Conservation (phyloP, 2,113 vertebrate species). For the Bubo bubo region DNA sequence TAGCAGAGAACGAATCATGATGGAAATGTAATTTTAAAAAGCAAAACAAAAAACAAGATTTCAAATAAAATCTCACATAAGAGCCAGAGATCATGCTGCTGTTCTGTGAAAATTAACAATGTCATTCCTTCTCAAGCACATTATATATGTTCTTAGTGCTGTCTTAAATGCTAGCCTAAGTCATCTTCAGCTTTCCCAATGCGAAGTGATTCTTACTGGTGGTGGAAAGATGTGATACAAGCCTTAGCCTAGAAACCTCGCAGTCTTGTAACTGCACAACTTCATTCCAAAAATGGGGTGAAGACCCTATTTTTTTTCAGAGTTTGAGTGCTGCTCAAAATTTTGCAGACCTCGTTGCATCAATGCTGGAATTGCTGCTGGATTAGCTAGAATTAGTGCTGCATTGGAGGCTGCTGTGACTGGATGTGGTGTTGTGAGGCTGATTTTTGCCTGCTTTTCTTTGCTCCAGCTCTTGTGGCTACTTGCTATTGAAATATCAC, state of each 20-base stretch:
- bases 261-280: background rate
- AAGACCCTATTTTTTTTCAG: background rate
- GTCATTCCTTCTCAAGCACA: background rate
- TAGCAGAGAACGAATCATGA: background rate
- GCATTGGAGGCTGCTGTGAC: background rate
- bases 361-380: background rate
- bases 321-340: background rate
- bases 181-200: background rate
- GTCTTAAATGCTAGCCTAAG: background rate
- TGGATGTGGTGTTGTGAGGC: background rate
- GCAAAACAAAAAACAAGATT: background rate
- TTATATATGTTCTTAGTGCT: background rate
- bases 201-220: background rate
- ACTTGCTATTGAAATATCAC: background rate
- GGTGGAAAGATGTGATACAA: background rate
- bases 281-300: background rate
- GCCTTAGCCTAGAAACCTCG: background rate
- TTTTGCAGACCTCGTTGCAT: background rate
- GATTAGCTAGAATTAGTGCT: background rate
- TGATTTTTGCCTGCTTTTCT: background rate
- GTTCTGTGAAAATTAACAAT: background rate
- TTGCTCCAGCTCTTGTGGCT: background rate
- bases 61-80: background rate
- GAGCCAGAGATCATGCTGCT: background rate
- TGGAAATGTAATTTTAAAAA: background rate